phyloP scores from a whole-genome alignment of 2,113 vertebrate genomes.

The Leptocoma aspasia region DNA sequence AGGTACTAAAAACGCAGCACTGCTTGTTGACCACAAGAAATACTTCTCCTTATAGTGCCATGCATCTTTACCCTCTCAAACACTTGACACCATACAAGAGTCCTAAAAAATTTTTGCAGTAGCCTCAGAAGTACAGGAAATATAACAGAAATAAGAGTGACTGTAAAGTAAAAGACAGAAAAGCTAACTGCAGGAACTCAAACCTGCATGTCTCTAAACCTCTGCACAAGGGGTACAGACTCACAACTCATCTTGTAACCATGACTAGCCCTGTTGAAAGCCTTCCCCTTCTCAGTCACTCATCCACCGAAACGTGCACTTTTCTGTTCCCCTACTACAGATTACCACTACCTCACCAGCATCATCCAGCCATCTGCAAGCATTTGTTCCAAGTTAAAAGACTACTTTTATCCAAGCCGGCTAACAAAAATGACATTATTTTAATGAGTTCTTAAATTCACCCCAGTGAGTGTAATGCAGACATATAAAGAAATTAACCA shows the following conservation, averaged over 20 bases:
- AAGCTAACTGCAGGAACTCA: not conserved
- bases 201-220: accelerated
- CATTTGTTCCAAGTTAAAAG: accelerated
- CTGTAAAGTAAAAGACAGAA: not conserved
- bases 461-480: not conserved
- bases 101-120: not conserved
- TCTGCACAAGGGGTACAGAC: not conserved
- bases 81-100: not conserved
- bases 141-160: not conserved
- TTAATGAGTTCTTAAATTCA: not conserved
- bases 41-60: not conserved
- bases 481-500: not conserved
- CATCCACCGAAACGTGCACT: not conserved
- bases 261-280: not conserved
- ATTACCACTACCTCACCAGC: not conserved
- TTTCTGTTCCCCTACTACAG: not conserved
- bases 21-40: not conserved
- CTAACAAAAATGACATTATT: not conserved
- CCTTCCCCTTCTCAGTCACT: not conserved
- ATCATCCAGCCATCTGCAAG: not conserved
- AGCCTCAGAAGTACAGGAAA: not conserved
- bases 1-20: not conserved
- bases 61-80: not conserved
- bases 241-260: not conserved
- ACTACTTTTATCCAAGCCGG: not conserved